Base-by-base conservation (phyloP, 2,113 vertebrate species). In the Numida meleagris region DNA sequence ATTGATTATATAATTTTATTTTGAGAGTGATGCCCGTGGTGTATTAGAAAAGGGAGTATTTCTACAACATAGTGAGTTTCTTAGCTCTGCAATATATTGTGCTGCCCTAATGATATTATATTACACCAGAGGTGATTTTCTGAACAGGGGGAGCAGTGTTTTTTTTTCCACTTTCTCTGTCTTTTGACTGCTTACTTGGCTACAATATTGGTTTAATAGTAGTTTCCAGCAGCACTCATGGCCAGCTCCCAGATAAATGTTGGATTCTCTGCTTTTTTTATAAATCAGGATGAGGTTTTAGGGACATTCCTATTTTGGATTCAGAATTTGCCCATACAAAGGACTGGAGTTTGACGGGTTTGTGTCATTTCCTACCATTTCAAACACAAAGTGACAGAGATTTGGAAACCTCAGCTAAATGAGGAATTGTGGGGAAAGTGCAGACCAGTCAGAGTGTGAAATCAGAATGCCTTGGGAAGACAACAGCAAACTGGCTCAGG, bases 301-400 rank as follows among this genome's bases (percentile, higher is more conserved):
- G 40, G 82, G 79, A 67, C 7, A 40, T 92, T 82, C 19, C 7
- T 88, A 46, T 74, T 96, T 80, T 82, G 10, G 21, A 36, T 48
- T 67, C 59, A 86, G 63, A 94, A 86, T 53, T 95, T 67, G 89
- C 79, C 63, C 23, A 51, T 53, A 43, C 2, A 3, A 1, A 78
- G 62, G 12, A n/a, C 72, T 34, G 4, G 51, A 77, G 68, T 83
- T 63, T 88, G 82, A 91, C 86, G 23, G 46, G 86, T 91, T 92
- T 85, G 7, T 82, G 63, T 82, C 55, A 31, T 83, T 91, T 91
- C 57, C 34, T 67, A 71, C 65, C 10, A 25, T 88, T 94, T 23
- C 72, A 94, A 91, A 96, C 73, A 18, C 23, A 71, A 89, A 86
- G 34, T 82, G 93, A 82, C 89, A 29, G 14, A 40, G 20, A 61